phyloP scores from a whole-genome alignment of 92 coral and sea anemone species.

The Porites divaricata region DNA sequence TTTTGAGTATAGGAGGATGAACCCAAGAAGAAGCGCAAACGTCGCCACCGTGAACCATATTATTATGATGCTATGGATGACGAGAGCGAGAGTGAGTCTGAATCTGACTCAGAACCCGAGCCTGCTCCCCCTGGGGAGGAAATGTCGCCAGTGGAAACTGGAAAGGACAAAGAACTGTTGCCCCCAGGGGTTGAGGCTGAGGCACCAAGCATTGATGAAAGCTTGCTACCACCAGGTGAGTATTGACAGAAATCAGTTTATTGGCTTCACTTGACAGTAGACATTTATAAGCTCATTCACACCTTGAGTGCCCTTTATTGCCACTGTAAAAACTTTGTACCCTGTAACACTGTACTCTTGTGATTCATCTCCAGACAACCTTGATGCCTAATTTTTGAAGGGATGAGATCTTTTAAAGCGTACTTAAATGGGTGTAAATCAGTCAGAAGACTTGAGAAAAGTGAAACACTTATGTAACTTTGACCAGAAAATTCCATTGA shows the following conservation, averaged over 20 bases:
- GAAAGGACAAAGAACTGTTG: constrained; percentile 77
- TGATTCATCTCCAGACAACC: too few relatives aligned
- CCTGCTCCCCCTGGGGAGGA: constrained; percentile 99
- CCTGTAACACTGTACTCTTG: too few relatives aligned
- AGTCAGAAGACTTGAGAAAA: too few relatives aligned
- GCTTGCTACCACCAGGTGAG: constrained; percentile 69
- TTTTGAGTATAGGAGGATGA: constrained; percentile 53
- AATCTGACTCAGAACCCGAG: constrained; percentile 93
- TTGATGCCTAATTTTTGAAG: too few relatives aligned
- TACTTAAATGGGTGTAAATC: too few relatives aligned
- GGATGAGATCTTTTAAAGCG: too few relatives aligned
- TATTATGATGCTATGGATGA: constrained; percentile 91
- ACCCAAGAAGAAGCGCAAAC: constrained; percentile 79
- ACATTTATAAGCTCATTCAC: too few relatives aligned
- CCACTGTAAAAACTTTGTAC: too few relatives aligned
- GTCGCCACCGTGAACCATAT: constrained; percentile 90
- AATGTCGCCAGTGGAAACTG: constrained; percentile 80
- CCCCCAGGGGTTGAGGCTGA: constrained; percentile 96
- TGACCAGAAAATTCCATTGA: too few relatives aligned
- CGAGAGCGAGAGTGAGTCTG: constrained; percentile 96
- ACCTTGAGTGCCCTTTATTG: too few relatives aligned
- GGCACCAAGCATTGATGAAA: constrained; percentile 58
- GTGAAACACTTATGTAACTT: too few relatives aligned
- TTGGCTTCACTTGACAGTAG: neutral
- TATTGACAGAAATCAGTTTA: neutral